Base-by-base conservation (phyloP, 2,888 invertebrate species). In the Tetragnatha montana region DNA sequence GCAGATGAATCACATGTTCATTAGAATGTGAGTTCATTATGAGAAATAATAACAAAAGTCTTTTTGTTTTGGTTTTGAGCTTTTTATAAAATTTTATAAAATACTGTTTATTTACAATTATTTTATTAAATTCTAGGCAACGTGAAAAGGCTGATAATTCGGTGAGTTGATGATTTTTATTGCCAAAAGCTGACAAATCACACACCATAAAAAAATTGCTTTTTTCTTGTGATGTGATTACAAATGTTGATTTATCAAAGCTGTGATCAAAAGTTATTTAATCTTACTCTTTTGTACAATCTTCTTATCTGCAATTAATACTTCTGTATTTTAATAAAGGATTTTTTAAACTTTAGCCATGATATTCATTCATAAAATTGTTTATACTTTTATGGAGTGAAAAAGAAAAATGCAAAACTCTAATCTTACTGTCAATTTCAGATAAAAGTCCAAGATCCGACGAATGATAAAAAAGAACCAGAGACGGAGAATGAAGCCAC, bases 131-230 rank as follows among this genome's bases (percentile, higher is more conserved):
- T 88, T 85, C 71, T 21, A 89, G 89, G 89, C 80, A 81, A 75
- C 85, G 89, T 7, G 89, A 89, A 80, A 89, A 89, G 22, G 73
- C 89, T 51, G 89, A 89, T 81, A 89, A 89, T 68, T 85, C 84
- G 47, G 89, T 89, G 85, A 89, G 89, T 81, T 60, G 17, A 60
- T 17, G 7, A 60, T 60, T 60, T 60, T 60, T 8, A 8, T 35
- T 35, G 35, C n/a, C 60, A 60, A 7, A 73, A 19, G 1, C 19
- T 19, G 7, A 73, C 21, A 21, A 10, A 12, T 22, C 17, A 19
- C 12, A 19, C 8, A n/a, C 19, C 19, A 4, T 60, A 60, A 60
- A 60, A 60, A 14, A 60, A 60, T 3, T 8, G 7, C 7, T 60
- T 60, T 60, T 60, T 8, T 17, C 10, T 8, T 17, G 8, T 8